A percentile compares a stretch with the other conserved stretches of the same genome.
Evolutionary conservation across 2,113 vertebrate species (phyloP).

Genomic region (Dascyllus trimaculatus): DNA sequence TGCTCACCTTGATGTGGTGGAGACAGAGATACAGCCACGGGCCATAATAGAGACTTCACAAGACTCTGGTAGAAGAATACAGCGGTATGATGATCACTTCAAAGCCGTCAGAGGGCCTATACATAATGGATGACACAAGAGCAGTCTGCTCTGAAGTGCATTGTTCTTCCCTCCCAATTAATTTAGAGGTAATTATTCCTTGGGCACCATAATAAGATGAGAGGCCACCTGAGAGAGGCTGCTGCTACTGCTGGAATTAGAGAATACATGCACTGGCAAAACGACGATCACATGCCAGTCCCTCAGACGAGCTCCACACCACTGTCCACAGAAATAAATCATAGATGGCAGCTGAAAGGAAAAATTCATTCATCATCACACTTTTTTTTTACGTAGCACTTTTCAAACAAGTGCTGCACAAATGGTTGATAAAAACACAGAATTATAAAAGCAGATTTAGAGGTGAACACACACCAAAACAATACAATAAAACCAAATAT

Average conservation of each 20-base stretch:
- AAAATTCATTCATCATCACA: too few relatives aligned
- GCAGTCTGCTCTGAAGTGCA: slow-evolving; percentile 57
- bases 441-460: too few relatives aligned
- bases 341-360: too few relatives aligned
- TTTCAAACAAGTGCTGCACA: too few relatives aligned
- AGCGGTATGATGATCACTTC: slow-evolving; percentile 68
- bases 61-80: slow-evolving; percentile 57
- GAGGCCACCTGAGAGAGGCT: slow-evolving; percentile 48
- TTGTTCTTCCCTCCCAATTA: slow-evolving; percentile 73
- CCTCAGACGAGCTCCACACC: not conserved
- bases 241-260: slow-evolving; percentile 46
- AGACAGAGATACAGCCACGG: slow-evolving; percentile 63
- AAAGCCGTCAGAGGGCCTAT: slow-evolving; percentile 65
- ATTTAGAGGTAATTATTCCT: slow-evolving; percentile 77
- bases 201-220: slow-evolving; percentile 57
- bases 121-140: slow-evolving; percentile 76
- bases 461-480: too few relatives aligned
- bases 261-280: slow-evolving; percentile 35
- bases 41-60: slow-evolving; percentile 72
- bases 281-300: slow-evolving; percentile 29
- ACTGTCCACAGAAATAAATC: not conserved
- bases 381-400: too few relatives aligned
- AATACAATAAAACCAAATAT: too few relatives aligned
- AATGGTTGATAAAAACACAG: too few relatives aligned
- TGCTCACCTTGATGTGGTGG: slow-evolving; percentile 69